Conservation (phyloP, 2,797 vertebrate species). For the Rhabdomys pumilio region DNA sequence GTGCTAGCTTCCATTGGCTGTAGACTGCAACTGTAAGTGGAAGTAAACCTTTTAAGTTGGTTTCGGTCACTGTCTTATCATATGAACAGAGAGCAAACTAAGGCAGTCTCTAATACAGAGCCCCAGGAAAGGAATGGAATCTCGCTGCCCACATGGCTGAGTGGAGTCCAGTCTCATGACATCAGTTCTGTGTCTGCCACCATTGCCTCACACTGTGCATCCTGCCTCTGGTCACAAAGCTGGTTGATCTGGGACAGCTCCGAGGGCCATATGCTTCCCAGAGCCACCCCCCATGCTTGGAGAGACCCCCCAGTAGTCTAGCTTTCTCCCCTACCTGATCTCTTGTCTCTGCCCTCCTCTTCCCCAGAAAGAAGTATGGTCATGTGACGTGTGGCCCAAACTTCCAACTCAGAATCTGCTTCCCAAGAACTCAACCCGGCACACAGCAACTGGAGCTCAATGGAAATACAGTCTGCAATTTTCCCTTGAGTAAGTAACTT, state of each 20-base stretch:
- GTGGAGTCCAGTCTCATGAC: neutral
- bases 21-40: too few relatives aligned
- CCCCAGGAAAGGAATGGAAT: neutral
- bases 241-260: neutral
- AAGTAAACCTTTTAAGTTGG: neutral
- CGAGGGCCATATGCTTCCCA: neutral
- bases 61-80: neutral
- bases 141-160: neutral
- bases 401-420: neutral
- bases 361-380: neutral
- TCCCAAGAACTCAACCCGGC: neutral
- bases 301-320: too few relatives aligned
- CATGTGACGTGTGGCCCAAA: neutral
- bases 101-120: neutral
- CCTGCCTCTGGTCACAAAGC: neutral
- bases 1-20: neutral
- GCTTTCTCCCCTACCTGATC: neutral
- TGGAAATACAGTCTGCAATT: neutral
- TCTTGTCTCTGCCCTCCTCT: neutral
- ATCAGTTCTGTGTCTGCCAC: neutral
- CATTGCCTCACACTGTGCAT: neutral
- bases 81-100: neutral
- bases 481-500: neutral
- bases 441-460: neutral
- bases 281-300: rapidly evolving